These are phyloP conservation scores for Seriola dumerili DNA, from an alignment of 2,113 vertebrate genomes.

Conservation along the genomic window DNA sequence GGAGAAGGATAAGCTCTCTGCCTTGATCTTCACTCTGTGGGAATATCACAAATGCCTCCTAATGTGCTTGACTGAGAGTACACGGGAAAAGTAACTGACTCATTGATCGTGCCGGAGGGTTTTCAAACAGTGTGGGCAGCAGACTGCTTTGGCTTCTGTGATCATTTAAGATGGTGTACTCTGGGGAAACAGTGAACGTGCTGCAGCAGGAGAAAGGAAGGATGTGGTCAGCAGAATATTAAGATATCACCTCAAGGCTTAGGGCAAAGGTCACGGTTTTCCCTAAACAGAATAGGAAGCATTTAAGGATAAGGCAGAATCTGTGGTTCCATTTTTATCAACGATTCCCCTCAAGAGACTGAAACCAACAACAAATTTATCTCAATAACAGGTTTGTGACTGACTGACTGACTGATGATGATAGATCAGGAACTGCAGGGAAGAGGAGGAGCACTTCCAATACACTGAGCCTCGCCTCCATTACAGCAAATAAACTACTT, in stretches of 20 bases:
- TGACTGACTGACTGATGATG: too few species aligned
- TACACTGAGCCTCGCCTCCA: too few species aligned
- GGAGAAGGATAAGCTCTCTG: slow-evolving; percentile 55
- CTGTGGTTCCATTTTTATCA: not conserved
- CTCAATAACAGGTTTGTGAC: not conserved
- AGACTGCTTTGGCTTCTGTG: not conserved
- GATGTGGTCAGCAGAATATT: not conserved
- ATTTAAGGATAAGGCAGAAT: not conserved
- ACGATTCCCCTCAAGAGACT: not conserved
- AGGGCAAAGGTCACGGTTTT: not conserved
- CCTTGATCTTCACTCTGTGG: slow-evolving; percentile 67
- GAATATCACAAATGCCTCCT: slow-evolving; percentile 61
- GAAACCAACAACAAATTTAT: slow-evolving; percentile 10
- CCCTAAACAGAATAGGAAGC: not conserved
- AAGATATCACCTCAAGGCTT: not conserved
- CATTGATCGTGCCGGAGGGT: slow-evolving; percentile 60
- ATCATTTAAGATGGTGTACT: not conserved
- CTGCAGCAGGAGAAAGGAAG: not conserved
- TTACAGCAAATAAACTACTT: too few species aligned
- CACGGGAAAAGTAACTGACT: slow-evolving; percentile 42
- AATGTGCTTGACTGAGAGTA: slow-evolving; percentile 49
- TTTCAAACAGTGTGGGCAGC: slow-evolving; percentile 37
- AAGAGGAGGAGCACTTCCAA: too few species aligned
- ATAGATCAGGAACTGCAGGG: too few species aligned
- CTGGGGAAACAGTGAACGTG: not conserved